These are phyloP conservation scores for Antennarius striatus DNA, from an alignment of 2,113 vertebrate genomes.

Conservation along the genomic window DNA sequence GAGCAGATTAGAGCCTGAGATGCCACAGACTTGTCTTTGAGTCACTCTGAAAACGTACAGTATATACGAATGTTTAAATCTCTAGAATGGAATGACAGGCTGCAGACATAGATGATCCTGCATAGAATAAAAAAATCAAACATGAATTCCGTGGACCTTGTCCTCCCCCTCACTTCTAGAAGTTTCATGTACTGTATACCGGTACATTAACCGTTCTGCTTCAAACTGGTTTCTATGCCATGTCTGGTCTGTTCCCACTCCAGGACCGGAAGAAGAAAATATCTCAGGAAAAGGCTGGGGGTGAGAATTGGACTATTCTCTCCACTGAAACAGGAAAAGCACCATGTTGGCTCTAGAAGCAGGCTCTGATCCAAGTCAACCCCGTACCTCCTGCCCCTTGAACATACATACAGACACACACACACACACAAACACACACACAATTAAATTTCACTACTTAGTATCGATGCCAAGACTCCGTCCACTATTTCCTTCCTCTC, in stretches of 20 bases:
- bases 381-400: slow-evolving; percentile 23
- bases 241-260: slow-evolving; percentile 19
- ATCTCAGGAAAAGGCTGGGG: slow-evolving; percentile 39
- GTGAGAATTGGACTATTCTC: slow-evolving; percentile 34
- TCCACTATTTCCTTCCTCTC: slow-evolving; percentile 32
- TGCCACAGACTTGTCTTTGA: slow-evolving; percentile 4
- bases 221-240: slow-evolving; percentile 15
- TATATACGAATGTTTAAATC: neutral
- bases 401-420: slow-evolving; percentile 32
- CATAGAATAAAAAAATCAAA: slow-evolving; percentile 26
- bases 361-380: slow-evolving; percentile 50
- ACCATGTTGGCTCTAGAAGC: slow-evolving; percentile 55
- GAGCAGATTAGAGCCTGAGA: neutral
- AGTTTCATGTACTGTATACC: slow-evolving; percentile 27
- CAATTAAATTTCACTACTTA: slow-evolving; percentile 43
- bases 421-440: slow-evolving; percentile 7
- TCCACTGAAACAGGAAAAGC: slow-evolving; percentile 46
- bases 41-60: neutral
- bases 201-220: slow-evolving; percentile 3
- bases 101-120: neutral
- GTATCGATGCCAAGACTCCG: slow-evolving; percentile 41
- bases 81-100: too few relatives aligned
- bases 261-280: slow-evolving; percentile 37
- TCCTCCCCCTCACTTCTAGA: slow-evolving; percentile 48
- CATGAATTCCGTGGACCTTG: slow-evolving; percentile 34